Conservation (phyloP, 2,888 invertebrate species). For the Empis stercorea region DNA sequence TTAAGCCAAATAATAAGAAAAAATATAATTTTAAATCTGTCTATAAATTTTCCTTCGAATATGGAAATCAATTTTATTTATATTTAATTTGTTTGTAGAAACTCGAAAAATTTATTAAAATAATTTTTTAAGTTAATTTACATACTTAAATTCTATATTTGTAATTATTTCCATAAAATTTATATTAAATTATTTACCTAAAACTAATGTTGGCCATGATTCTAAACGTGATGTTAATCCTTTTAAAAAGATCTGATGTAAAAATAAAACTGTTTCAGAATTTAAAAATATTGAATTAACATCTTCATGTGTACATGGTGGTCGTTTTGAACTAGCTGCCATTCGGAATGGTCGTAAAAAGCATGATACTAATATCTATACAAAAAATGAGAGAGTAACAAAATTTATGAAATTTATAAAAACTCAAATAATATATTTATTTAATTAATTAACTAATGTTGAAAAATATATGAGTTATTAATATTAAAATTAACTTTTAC, state of each 20-base stretch:
- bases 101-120: too few species aligned
- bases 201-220: slow-evolving; percentile 84
- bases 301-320: slow-evolving; percentile 85
- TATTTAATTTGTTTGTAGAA: too few species aligned
- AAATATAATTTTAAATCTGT: too few species aligned
- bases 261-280: slow-evolving; percentile 80
- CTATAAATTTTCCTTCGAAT: too few species aligned
- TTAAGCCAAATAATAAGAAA: too few species aligned
- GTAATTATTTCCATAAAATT: too few species aligned
- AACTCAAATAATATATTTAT: background rate
- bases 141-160: too few species aligned
- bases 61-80: too few species aligned
- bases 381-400: slow-evolving; percentile 2
- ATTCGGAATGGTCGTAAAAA: slow-evolving; percentile 83
- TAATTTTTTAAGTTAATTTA: too few species aligned
- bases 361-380: slow-evolving; percentile 60
- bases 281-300: slow-evolving; percentile 89
- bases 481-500: too few species aligned
- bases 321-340: slow-evolving; percentile 88
- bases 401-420: background rate
- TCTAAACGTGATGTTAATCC: slow-evolving; percentile 83
- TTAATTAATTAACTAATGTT: too few species aligned
- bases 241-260: slow-evolving; percentile 89
- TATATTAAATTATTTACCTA: slow-evolving; percentile 55
- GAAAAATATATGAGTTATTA: too few species aligned